Conservation (phyloP, 1,140 invertebrate genomes). For the Drosophila sp. region DNA sequence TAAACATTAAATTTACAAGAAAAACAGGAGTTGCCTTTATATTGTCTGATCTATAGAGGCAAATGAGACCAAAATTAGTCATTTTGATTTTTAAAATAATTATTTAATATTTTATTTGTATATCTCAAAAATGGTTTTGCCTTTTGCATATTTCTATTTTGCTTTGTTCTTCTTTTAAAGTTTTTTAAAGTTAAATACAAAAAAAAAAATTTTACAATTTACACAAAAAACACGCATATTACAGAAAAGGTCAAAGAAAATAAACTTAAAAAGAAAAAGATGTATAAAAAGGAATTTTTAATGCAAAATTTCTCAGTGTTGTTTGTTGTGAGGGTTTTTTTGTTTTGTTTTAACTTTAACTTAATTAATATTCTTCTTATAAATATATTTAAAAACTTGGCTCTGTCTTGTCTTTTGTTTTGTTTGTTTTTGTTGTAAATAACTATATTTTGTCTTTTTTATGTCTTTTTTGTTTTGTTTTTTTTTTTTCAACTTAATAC, state of each 20-base stretch:
- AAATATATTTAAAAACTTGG: conserved; percentile 58
- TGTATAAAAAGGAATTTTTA: conserved; percentile 25
- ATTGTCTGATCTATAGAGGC: too few relatives aligned
- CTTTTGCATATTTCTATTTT: conserved; percentile 48
- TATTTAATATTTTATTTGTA: conserved; percentile 68
- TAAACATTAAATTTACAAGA: too few relatives aligned
- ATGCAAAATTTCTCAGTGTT: conserved; percentile 24
- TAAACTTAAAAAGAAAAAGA: conserved; percentile 51
- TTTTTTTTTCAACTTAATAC: conserved; percentile 54
- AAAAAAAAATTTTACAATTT: conserved; percentile 76
- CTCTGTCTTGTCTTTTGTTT: conserved; percentile 31
- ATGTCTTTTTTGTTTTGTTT: conserved; percentile 13
- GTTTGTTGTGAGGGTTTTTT: conserved; percentile 1
- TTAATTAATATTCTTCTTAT: conserved; percentile 42
- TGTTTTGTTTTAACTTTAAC: conserved; percentile 24
- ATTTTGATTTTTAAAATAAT: conserved; percentile 67
- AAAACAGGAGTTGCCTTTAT: too few relatives aligned
- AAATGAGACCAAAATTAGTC: too few relatives aligned
- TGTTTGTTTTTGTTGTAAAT: conserved; percentile 3
- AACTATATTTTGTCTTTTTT: conserved; percentile 15
- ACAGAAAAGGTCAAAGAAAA: neutral
- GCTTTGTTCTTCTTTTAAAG: conserved; percentile 41
- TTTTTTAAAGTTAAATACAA: conserved; percentile 56
- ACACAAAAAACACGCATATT: conserved; percentile 52
- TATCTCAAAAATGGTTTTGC: conserved; percentile 63